Conservation (phyloP, 2,797 vertebrate genomes). For the Rhadinocentrus ornatus region DNA sequence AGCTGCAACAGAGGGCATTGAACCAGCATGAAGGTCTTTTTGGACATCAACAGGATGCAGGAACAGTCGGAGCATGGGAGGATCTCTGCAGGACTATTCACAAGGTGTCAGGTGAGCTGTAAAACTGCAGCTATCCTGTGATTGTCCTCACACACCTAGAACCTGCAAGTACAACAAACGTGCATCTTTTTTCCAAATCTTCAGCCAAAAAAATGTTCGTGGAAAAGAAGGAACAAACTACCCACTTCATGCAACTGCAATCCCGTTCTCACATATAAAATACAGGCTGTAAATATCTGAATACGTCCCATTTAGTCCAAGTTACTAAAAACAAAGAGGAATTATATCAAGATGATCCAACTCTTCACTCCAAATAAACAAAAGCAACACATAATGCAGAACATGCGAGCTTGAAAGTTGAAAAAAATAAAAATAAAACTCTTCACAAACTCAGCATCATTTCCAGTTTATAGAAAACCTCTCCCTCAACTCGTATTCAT, state of each 20-base stretch:
- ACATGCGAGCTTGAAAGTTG: conserved; percentile 38
- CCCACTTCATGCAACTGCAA: background rate
- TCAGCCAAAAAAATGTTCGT: conserved; percentile 5
- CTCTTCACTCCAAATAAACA: conserved; percentile 38
- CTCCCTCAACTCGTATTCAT: background rate
- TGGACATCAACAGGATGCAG: background rate
- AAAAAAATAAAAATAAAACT: conserved; percentile 22
- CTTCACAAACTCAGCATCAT: background rate
- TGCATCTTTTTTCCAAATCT: conserved; percentile 2
- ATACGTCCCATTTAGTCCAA: background rate
- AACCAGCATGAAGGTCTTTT: background rate
- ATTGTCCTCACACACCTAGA: conserved; percentile 45
- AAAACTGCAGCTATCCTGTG: conserved; percentile 43
- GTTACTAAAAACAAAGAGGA: conserved; percentile 1
- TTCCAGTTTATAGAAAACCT: conserved; percentile 42
- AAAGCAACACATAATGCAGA: conserved; percentile 32
- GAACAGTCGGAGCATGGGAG: background rate
- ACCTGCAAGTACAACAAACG: background rate
- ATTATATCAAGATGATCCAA: conserved; percentile 19
- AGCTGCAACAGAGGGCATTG: background rate
- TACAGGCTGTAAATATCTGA: background rate
- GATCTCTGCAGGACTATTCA: background rate
- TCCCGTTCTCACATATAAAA: rapidly evolving
- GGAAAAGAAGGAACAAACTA: background rate
- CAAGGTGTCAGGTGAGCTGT: conserved; percentile 22